Base-by-base conservation (phyloP, 1,140 invertebrate genomes). In the Palaemon carinicauda region DNA sequence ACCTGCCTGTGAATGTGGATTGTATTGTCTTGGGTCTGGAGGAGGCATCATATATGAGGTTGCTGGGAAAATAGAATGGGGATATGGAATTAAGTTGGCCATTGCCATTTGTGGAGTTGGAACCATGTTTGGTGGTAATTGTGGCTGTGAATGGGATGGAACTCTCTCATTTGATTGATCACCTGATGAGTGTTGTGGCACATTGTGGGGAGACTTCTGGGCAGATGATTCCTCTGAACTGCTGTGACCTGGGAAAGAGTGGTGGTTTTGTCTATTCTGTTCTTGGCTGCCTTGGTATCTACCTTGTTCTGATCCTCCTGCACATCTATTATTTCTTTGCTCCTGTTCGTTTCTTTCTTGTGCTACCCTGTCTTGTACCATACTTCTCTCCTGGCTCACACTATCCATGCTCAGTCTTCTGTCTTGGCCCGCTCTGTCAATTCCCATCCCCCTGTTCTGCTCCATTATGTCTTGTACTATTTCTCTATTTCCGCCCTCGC, bases 21-120 rank as follows among this genome's bases (percentile, higher is more conserved):
- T 86, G 41, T 89, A 89, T 56, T 89, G 88, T 81, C 88, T 82
- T 24, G 88, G 88, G 52, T 89, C 88, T 31, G 88, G 87, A 19
- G 86, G 87, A 31, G 88, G 84, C 88, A 89, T 89, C 88, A 89
- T 89, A 52, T 89, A 89, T 10, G 88, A 89, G 10, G 88, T 75
- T 51, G 85, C 88, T 21, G 88, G 88, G 71, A 89, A 89, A 53
- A 89, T 89, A 17, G 88, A 89, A 71, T 89, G 88, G 15, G 88
- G 88, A 74, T 89, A 89, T 3, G 88, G 88, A 77, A 89, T 89
- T 50, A 89, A 77, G 82, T 89, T 89, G 12, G 88, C 86, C 88
- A 89, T 89, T 19, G 88, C 82, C 88, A 89, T 89, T 56, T 89
- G 88, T 69, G 88, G 83, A 19, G 88, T 87, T 15, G 86, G 78